Base-by-base conservation (phyloP, 2,888 invertebrate species). In the Andrena camellia region DNA sequence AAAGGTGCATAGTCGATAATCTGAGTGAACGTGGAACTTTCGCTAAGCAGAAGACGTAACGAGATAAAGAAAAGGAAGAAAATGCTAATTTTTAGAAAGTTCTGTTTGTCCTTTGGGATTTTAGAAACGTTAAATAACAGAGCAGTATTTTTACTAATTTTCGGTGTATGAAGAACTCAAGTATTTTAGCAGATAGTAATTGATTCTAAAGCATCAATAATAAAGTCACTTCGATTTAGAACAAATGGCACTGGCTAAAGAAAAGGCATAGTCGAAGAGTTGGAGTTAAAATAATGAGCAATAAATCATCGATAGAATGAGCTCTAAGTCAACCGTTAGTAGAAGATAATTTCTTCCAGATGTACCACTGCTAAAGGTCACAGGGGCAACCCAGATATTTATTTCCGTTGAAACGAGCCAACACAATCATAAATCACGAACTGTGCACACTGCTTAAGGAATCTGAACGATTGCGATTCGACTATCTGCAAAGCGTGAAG, bases 361-460 rank as follows among this genome's bases (percentile, higher is more conserved):
- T 60, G 50, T 81, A 72, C 73, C 52, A 23, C 31, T 72, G 60
- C 31, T 59, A 78, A 63, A 78, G 77, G 69, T 78, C 33, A 81
- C 20, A 67, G 26, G 71, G 42, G 29, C 67, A 71, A 3, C n/a
- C 8, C n/a, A 54, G 76, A 80, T 52, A 62, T 42, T 69, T 70
- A 52, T 54, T 26, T 62, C 33, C 7, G 17, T 29, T 1, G 23
- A 33, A 17, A 42, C 52, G 10, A 13, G 31, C 63, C 63, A 31
- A 23, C 26, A 54, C 3, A 23, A 4, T 17, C 68, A 2, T 54
- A 54, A 63, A 69, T 52, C 8, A 2, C 29, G 2, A 23, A 26
- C 17, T 8, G 20, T 13, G 42, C 4, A n/a, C 35, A 42, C 13
- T 29, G 4, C n/a, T 10, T 29, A n/a, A 26, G 20, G n/a, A 48